These are phyloP conservation scores for Morpho deidamia DNA, from an alignment of 2,888 invertebrate species.

Conservation along the genomic window DNA sequence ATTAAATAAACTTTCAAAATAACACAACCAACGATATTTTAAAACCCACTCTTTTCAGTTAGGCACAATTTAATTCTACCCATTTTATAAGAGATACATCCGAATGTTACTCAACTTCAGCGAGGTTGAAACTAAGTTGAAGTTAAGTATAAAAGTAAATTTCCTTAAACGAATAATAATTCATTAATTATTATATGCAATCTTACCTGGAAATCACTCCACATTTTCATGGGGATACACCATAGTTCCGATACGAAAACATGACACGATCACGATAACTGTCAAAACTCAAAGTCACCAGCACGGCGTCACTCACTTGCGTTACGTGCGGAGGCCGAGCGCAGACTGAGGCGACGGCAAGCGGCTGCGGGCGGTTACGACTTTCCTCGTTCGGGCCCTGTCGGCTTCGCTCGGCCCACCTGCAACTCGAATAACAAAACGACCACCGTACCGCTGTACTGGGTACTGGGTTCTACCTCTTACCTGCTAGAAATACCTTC, in stretches of 20 bases:
- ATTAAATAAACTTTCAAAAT: no score
- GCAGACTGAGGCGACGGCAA: slow-evolving; percentile 60
- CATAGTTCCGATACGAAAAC: slow-evolving; percentile 77
- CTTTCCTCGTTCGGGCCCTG: slow-evolving; percentile 38
- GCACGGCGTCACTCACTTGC: slow-evolving; percentile 63
- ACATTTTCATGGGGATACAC: slow-evolving; percentile 78
- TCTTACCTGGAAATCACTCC: slow-evolving; percentile 77
- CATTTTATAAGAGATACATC: slow-evolving; percentile 11
- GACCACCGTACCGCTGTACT: slow-evolving; percentile 25
- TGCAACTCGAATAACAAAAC: slow-evolving; percentile 74
- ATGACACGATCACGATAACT: slow-evolving; percentile 77
- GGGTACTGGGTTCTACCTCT: slow-evolving; percentile 16
- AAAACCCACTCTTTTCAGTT: neutral
- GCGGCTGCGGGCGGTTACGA: slow-evolving; percentile 29
- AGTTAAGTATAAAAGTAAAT: slow-evolving; percentile 5
- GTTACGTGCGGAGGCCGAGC: slow-evolving; percentile 60
- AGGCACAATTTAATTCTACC: neutral
- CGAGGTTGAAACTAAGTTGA: slow-evolving; percentile 12
- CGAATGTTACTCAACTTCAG: slow-evolving; percentile 14
- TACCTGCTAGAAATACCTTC: slow-evolving; percentile 45
- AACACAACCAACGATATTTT: no score
- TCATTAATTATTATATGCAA: neutral
- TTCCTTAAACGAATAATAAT: neutral
- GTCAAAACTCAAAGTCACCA: slow-evolving; percentile 72
- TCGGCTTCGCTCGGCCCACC: slow-evolving; percentile 55